Conservation (phyloP, 2,797 vertebrate species). For the Phyllotis vaccarum region DNA sequence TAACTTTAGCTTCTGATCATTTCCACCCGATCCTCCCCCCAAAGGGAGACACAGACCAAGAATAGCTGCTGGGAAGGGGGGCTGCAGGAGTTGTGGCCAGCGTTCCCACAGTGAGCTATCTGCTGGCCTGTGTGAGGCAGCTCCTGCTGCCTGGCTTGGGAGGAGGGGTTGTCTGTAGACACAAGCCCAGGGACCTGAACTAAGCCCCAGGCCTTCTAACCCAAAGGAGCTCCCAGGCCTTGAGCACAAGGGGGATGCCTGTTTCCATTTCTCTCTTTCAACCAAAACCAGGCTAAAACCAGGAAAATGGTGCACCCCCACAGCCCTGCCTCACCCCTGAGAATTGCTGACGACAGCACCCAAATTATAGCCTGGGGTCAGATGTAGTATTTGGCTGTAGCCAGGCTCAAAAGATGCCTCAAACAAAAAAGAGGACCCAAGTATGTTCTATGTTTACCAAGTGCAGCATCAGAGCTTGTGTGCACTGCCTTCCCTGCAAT, state of each 20-base stretch:
- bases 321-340: background rate
- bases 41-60: constrained; percentile 80
- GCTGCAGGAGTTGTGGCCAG: constrained; percentile 39
- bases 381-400: background rate
- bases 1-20: constrained; percentile 81
- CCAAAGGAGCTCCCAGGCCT: background rate
- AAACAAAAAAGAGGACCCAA: background rate
- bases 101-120: constrained; percentile 69
- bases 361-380: background rate
- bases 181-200: background rate
- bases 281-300: constrained; percentile 18
- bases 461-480: background rate
- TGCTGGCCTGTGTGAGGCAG: background rate
- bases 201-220: background rate
- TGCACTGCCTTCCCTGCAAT: background rate
- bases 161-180: background rate
- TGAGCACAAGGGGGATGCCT: background rate
- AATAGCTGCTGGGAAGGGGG: constrained; percentile 74
- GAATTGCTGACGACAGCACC: background rate
- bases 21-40: constrained; percentile 72
- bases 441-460: background rate
- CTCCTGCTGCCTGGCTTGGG: background rate
- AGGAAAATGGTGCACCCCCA: background rate
- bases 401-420: background rate
- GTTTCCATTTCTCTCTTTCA: background rate